phyloP scores from a whole-genome alignment of 37 sponge, comb jelly and placozoan species.

The Axinella damicornis region DNA sequence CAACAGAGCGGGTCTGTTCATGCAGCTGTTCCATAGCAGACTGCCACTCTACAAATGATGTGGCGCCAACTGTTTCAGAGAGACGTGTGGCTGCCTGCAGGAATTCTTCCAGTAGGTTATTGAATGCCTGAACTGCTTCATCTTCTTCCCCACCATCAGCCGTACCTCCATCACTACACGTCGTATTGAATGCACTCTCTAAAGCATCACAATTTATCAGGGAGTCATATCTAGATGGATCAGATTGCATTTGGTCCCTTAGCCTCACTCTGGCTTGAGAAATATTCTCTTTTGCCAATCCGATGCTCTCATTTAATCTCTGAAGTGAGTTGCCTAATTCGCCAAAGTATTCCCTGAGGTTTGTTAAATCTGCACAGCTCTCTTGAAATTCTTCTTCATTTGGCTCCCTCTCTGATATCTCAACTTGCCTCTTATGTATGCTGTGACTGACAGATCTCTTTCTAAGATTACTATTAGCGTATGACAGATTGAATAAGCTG shows the following conservation, averaged over 20 bases:
- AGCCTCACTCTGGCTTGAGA: not conserved
- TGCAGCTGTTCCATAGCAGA: slow-evolving; percentile 18
- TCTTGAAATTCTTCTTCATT: not conserved
- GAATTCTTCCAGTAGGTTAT: not conserved
- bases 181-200: slow-evolving; percentile 12
- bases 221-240: not conserved
- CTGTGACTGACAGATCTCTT: no score
- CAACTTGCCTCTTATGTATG: not conserved
- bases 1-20: not conserved
- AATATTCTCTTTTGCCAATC: not conserved
- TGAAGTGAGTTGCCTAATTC: slow-evolving; percentile 19
- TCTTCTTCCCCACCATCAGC: not conserved
- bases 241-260: not conserved
- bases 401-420: not conserved
- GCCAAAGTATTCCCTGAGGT: slow-evolving; percentile 4
- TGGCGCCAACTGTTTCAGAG: not conserved
- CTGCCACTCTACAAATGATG: slow-evolving; percentile 42
- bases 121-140: not conserved
- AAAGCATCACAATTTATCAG: slow-evolving; percentile 12
- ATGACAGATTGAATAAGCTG: not conserved
- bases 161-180: not conserved
- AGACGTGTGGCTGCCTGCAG: not conserved
- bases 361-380: slow-evolving; percentile 15
- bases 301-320: not conserved
- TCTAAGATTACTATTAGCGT: not conserved